Conservation (phyloP, 2,888 invertebrate species). For the Spilarctia lutea region DNA sequence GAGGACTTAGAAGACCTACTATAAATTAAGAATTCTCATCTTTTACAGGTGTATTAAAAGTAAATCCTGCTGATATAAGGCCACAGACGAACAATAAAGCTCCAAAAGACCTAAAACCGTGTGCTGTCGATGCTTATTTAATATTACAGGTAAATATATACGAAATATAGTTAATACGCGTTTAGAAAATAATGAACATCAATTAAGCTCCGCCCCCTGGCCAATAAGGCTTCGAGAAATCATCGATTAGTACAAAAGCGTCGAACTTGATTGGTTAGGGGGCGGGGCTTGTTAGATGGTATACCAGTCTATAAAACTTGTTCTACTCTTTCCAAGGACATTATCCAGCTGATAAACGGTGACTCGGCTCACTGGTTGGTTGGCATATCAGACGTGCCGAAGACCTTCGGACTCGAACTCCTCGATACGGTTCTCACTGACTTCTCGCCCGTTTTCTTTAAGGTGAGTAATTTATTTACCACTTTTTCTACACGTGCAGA, state of each 20-base stretch:
- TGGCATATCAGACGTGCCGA: conserved; percentile 98
- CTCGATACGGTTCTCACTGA: conserved; percentile 96
- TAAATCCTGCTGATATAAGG: conserved; percentile 93
- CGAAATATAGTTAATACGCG: too few species aligned
- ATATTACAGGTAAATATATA: conserved; percentile 92
- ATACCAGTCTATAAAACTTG: background rate
- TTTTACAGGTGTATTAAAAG: conserved; percentile 80
- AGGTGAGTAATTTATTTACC: conserved; percentile 80
- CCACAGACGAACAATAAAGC: conserved; percentile 90
- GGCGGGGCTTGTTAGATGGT: too few species aligned
- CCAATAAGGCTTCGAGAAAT: too few species aligned
- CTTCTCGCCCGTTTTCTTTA: conserved; percentile 94
- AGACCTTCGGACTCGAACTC: conserved; percentile 98
- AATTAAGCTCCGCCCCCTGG: too few species aligned
- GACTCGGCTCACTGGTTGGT: conserved; percentile 98
- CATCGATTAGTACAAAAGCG: too few species aligned
- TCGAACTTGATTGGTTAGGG: too few species aligned
- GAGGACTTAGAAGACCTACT: too few species aligned
- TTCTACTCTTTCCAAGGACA: conserved; percentile 88
- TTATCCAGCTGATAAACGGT: conserved; percentile 98
- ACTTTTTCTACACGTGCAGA: background rate
- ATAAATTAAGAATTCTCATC: background rate
- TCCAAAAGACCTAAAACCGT: conserved; percentile 93
- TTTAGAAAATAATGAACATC: too few species aligned
- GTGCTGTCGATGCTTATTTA: conserved; percentile 97